Evolutionary conservation across 2,113 vertebrate species (phyloP).

Genomic region (Coregonus clupeaformis): DNA sequence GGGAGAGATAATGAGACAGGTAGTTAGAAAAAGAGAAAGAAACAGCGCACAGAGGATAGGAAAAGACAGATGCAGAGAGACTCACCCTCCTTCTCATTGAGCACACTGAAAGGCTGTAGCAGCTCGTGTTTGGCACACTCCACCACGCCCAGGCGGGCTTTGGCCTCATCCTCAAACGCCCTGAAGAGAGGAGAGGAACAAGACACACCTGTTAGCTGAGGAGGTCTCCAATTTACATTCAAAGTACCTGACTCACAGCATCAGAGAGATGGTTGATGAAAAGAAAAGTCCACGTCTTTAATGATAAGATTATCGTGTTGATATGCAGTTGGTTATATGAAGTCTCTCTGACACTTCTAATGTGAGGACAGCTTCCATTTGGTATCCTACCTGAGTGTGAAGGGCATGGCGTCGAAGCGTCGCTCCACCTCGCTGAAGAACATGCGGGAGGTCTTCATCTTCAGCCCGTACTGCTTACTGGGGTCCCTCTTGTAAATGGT

Average conservation of each 20-base stretch:
- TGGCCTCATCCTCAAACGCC: slow-evolving; percentile 95
- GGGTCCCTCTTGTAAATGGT: slow-evolving; percentile 97
- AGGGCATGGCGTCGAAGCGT: slow-evolving; percentile 95
- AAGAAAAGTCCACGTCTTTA: too few species aligned
- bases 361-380: not conserved
- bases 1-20: not conserved
- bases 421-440: slow-evolving; percentile 98
- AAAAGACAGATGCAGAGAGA: not conserved
- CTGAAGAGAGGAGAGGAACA: slow-evolving; percentile 57
- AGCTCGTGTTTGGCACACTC: slow-evolving; percentile 97
- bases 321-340: too few species aligned
- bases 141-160: slow-evolving; percentile 92
- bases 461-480: slow-evolving; percentile 93
- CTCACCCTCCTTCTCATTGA: slow-evolving; percentile 96
- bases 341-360: not conserved
- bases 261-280: not conserved
- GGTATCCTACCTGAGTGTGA: slow-evolving; percentile 85
- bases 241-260: not conserved
- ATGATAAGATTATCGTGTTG: too few species aligned
- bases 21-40: not conserved
- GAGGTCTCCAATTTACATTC: too few species aligned
- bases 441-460: slow-evolving; percentile 97
- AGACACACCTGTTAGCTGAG: not conserved
- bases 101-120: slow-evolving; percentile 93
- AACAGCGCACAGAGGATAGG: not conserved